Evolutionary conservation across 2,888 invertebrate genomes (phyloP).

Genomic region (Endotricha flammealis): DNA sequence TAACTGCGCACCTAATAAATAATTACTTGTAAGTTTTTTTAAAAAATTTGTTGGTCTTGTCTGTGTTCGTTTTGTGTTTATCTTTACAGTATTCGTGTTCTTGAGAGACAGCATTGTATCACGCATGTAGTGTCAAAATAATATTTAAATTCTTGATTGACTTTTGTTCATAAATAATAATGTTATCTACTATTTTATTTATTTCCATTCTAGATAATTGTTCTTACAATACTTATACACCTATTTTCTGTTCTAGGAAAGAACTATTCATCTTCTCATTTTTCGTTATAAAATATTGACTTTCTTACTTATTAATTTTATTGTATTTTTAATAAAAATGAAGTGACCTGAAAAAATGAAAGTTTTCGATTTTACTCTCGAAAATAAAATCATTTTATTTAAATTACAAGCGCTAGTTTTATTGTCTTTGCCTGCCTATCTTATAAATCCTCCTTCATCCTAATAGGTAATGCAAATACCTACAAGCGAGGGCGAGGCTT

Average conservation of each 20-base stretch:
- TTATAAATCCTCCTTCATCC: no score
- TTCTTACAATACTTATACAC: not conserved
- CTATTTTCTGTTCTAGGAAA: no score
- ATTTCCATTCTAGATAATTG: not conserved
- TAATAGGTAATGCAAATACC: no score
- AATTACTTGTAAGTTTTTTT: no score
- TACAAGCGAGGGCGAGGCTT: no score
- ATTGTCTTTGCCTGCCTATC: constrained; percentile 21
- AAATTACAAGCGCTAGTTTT: constrained; percentile 4
- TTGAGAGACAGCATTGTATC: not conserved
- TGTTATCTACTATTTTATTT: no score
- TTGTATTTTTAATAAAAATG: constrained; percentile 58
- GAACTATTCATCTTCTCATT: not conserved
- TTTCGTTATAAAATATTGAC: constrained; percentile 10
- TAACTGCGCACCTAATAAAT: no score
- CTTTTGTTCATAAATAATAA: no score
- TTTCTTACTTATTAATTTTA: constrained; percentile 12
- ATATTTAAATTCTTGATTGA: no score
- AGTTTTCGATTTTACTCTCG: constrained; percentile 56
- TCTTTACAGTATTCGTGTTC: constrained; percentile 21
- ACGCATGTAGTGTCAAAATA: constrained; percentile 3
- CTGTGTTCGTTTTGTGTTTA: constrained; percentile 31
- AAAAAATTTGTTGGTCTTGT: constrained; percentile 37
- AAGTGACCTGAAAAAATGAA: constrained; percentile 54
- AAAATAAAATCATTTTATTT: constrained; percentile 39